Percentiles rank a stretch among this genome's conserved stretches.
These are phyloP conservation scores for Synergus gifuensis DNA, from an alignment of 2,888 invertebrate species.

Conservation along the genomic window DNA sequence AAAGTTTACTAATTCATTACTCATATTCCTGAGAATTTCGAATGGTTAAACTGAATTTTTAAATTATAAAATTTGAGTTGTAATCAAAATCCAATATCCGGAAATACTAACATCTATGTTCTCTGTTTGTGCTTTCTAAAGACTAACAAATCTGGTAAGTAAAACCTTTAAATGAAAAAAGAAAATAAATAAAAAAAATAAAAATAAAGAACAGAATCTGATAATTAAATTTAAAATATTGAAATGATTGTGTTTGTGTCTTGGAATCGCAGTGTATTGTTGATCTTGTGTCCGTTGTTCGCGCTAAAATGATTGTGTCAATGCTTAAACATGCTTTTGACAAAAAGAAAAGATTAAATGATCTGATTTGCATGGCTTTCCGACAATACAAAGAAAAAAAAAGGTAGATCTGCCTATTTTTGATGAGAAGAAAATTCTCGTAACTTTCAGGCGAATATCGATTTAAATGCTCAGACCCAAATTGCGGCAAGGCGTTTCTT, in stretches of 20 bases:
- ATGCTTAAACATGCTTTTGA: conserved; percentile 33
- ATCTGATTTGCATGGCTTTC: conserved; percentile 68
- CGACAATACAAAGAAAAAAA: conserved; percentile 59
- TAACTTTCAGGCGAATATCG: conserved; percentile 91
- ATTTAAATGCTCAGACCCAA: conserved; percentile 92
- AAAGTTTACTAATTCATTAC: too few species aligned
- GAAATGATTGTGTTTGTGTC: conserved; percentile 2
- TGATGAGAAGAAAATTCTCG: conserved; percentile 65
- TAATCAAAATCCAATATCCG: neutral
- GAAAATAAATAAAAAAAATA: neutral
- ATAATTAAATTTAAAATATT: neutral
- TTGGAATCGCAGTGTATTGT: conserved; percentile 41
- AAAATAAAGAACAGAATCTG: neutral
- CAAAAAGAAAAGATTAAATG: neutral
- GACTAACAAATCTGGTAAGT: conserved; percentile 62
- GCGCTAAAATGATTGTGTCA: conserved; percentile 13
- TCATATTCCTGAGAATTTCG: too few species aligned
- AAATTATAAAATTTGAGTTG: too few species aligned
- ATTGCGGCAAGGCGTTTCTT: conserved; percentile 95
- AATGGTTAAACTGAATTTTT: too few species aligned
- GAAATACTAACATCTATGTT: conserved; percentile 6
- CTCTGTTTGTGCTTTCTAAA: conserved; percentile 59
- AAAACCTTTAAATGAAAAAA: neutral
- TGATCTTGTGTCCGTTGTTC: conserved; percentile 26
- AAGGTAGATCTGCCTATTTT: conserved; percentile 61